Evolutionary conservation across 2,113 vertebrate species (phyloP), one percentile per base, ranked within the genome.

Genomic region (Salvelinus namaycush): DNA sequence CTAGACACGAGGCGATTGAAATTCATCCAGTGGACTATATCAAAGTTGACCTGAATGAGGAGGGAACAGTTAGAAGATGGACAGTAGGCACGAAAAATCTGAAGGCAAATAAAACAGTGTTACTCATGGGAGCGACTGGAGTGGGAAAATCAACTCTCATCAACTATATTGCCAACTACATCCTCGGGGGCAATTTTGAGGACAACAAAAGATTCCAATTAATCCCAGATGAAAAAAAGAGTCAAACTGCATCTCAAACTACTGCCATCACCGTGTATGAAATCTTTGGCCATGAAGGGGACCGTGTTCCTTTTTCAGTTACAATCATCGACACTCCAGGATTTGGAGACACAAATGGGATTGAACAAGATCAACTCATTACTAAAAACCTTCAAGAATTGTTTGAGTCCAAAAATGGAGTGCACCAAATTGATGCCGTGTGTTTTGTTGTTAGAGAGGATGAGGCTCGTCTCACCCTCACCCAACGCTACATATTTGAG

Each of bases 101-200:
- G 2, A 31, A 59, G 44, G 9, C 14, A 13, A 74, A 70, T 9
- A 78, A 54, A 60, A 73, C 83, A 1, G 66, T 80, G 5, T 68
- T 83, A 74, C 49, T 83, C 16, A 39, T 79, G 20, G 81, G 77
- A 79, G 59, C 31, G 57, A 79, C 73, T 27, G 73, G 81, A 48
- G n/a, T 73, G 39, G 81, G 77, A 48, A 82, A 79, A 75, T 72
- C 81, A 24, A 71, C 73, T 29, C 73, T 76, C 24, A 83, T 83
- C 78, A 83, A 83, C 39, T 49, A 22, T 9, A 75, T 80, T 59
- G n/a, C 69, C 69, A 84, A 81, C 64, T 78, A 81, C 51, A 76
- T 81, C 76, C 22, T 84, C 11, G 80, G 77, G 1, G 77, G 82
- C 13, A 6, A 81, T 20, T 77, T 54, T 71, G 72, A 71, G 11